A percentile compares a stretch with the other conserved stretches of the same genome.
phyloP scores from a whole-genome alignment of 2,888 invertebrate genomes.

The Acanthosepion esculentum region DNA sequence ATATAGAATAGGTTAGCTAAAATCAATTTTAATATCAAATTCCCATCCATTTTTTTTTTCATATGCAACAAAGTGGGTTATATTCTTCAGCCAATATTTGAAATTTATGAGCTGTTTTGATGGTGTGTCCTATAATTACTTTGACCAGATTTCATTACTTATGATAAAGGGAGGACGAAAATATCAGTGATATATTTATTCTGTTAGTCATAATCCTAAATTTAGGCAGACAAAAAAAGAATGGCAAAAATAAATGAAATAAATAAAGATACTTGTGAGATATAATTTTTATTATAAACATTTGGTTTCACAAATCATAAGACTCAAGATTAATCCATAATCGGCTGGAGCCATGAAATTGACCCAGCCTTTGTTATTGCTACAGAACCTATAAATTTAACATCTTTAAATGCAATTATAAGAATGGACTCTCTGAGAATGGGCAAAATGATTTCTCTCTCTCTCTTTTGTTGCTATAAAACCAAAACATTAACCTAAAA shows the following conservation, averaged over 20 bases:
- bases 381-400: neutral
- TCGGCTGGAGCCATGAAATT: neutral
- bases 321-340: neutral
- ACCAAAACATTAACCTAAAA: neutral
- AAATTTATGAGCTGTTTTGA: neutral
- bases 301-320: neutral
- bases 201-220: neutral
- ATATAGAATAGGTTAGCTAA: too few species aligned
- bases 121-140: too few species aligned
- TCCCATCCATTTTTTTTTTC: too few species aligned
- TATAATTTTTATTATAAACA: neutral
- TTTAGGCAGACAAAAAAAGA: neutral
- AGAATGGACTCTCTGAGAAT: neutral
- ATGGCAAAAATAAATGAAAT: too few species aligned
- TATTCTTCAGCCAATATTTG: neutral
- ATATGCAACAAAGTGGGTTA: too few species aligned
- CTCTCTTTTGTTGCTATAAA: neutral
- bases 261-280: neutral
- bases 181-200: neutral
- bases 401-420: neutral
- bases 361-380: neutral
- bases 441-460: neutral
- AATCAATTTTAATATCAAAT: too few species aligned
- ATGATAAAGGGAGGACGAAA: neutral
- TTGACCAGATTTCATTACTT: neutral